Evolutionary conservation across 2,888 invertebrate genomes (phyloP).

Genomic region (Athrips mouffetella): DNA sequence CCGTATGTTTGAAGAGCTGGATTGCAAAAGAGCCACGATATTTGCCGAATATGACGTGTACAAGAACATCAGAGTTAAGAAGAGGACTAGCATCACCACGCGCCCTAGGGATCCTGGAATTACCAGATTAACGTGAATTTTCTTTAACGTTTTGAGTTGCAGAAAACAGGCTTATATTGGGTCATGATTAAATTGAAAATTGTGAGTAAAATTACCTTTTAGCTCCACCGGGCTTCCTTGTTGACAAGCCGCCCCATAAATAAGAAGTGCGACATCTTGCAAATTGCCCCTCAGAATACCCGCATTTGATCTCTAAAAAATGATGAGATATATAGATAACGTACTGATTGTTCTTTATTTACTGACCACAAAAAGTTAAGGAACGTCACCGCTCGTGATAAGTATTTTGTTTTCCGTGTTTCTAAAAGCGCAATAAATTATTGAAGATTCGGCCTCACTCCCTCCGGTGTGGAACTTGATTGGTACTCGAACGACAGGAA

Average conservation of each 20-base stretch:
- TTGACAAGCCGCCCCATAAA: constrained; percentile 80
- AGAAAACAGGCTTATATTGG: too few relatives aligned
- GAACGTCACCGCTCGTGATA: too few relatives aligned
- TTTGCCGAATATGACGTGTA: constrained; percentile 87
- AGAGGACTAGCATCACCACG: constrained; percentile 80
- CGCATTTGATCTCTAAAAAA: constrained; percentile 46
- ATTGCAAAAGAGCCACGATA: constrained; percentile 85
- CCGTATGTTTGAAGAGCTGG: constrained; percentile 82
- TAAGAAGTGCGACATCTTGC: constrained; percentile 73
- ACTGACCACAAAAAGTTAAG: too few relatives aligned
- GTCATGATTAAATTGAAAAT: too few relatives aligned
- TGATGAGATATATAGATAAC: background rate
- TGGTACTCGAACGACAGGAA: too few relatives aligned
- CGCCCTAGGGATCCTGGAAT: constrained; percentile 70
- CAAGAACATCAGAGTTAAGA: constrained; percentile 82
- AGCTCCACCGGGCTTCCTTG: constrained; percentile 77
- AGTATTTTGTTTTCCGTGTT: too few relatives aligned
- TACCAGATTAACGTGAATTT: background rate
- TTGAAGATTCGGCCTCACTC: too few relatives aligned
- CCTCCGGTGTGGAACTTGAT: too few relatives aligned
- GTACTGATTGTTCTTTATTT: too few relatives aligned
- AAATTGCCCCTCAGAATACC: constrained; percentile 57
- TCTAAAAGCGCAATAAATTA: too few relatives aligned
- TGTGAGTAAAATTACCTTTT: constrained; percentile 51
- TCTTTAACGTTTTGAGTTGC: too few relatives aligned